phyloP scores from a whole-genome alignment of 2,888 invertebrate genomes.

The Anodontia alba region DNA sequence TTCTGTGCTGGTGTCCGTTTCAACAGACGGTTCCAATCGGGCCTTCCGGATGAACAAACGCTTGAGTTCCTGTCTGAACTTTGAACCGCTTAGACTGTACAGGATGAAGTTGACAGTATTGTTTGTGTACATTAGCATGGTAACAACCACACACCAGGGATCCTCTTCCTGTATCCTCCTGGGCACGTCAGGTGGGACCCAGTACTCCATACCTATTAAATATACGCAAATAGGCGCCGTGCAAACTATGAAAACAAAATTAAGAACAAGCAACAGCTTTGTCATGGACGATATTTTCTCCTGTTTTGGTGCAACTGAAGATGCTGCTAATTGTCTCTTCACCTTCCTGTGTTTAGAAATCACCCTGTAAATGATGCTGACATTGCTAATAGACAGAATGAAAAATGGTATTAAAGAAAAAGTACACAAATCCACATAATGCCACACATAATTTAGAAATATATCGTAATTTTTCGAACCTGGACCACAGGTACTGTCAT shows the following conservation, averaged over 20 bases:
- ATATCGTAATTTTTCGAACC: conserved; percentile 41
- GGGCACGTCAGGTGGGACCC: conserved; percentile 43
- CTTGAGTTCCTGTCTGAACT: conserved; percentile 67
- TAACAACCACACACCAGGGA: conserved; percentile 64
- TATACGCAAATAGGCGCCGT: conserved; percentile 66
- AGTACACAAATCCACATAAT: conserved; percentile 72
- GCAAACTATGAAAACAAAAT: conserved; percentile 65
- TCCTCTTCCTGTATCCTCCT: conserved; percentile 31
- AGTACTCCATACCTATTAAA: conserved; percentile 61
- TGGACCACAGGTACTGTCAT: conserved; percentile 35
- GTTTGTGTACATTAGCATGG: conserved; percentile 71
- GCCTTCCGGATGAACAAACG: not conserved
- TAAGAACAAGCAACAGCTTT: conserved; percentile 63
- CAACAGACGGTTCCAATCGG: no score
- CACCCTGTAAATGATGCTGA: conserved; percentile 69
- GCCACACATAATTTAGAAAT: conserved; percentile 64
- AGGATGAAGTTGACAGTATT: conserved; percentile 69
- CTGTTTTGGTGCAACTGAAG: not conserved
- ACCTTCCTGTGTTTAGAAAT: conserved; percentile 24
- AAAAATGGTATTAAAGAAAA: conserved; percentile 71
- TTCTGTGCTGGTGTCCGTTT: not conserved
- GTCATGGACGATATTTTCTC: conserved; percentile 66
- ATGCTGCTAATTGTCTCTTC: not conserved
- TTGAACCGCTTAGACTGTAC: conserved; percentile 72
- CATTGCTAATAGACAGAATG: conserved; percentile 68